phyloP scores from a whole-genome alignment of 2,888 invertebrate species.

The Furcula furcula region DNA sequence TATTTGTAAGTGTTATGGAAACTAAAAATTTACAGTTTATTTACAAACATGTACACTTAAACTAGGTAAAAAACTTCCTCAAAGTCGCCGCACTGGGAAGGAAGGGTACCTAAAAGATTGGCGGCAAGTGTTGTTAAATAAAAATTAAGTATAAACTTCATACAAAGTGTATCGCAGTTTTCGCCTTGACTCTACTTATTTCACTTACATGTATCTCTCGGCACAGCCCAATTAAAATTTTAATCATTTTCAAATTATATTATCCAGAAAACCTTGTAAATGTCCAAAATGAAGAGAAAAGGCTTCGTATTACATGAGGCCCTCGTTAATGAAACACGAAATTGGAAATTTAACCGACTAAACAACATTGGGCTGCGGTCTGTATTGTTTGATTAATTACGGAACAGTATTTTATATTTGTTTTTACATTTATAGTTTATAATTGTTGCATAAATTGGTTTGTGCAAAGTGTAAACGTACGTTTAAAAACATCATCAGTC shows the following conservation, averaged over 20 bases:
- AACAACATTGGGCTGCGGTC: slow-evolving; percentile 19
- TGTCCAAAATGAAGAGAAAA: slow-evolving; percentile 30
- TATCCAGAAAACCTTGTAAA: slow-evolving; percentile 28
- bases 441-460: too few relatives aligned
- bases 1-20: too few relatives aligned
- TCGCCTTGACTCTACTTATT: slow-evolving; percentile 19
- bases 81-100: too few relatives aligned
- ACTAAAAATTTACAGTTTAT: too few relatives aligned
- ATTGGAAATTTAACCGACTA: slow-evolving; percentile 35
- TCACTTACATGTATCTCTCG: slow-evolving; percentile 14
- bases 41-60: too few relatives aligned
- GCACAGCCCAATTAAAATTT: slow-evolving; percentile 23
- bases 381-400: slow-evolving; percentile 24
- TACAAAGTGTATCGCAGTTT: slow-evolving; percentile 3
- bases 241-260: slow-evolving; percentile 22
- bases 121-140: too few relatives aligned
- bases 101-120: too few relatives aligned
- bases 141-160: slow-evolving; percentile 13
- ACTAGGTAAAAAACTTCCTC: too few relatives aligned
- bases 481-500: too few relatives aligned
- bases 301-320: slow-evolving; percentile 38
- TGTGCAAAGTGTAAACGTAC: too few relatives aligned
- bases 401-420: slow-evolving; percentile 14
- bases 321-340: slow-evolving; percentile 39
- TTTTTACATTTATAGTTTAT: too few relatives aligned